Evolutionary conservation across 2,113 vertebrate genomes (phyloP).

Genomic region (Eclectus roratus): DNA sequence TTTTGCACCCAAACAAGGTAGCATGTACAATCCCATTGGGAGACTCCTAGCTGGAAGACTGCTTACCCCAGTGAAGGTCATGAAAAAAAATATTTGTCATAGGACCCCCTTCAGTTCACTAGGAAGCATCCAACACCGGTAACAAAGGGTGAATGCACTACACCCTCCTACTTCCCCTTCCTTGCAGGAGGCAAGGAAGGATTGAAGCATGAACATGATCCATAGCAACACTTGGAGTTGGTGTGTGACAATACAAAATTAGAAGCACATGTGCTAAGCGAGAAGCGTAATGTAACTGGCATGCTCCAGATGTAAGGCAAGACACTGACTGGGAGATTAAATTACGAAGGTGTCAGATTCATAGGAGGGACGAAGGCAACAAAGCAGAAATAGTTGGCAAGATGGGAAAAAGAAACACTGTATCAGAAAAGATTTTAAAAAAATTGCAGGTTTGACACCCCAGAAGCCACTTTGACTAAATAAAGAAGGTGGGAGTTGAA

Average conservation of each 20-base stretch:
- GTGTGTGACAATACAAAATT: background rate
- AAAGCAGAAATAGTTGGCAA: background rate
- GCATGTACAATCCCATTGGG: background rate
- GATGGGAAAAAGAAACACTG: background rate
- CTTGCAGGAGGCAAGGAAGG: background rate
- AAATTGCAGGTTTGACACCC: background rate
- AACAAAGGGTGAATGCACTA: background rate
- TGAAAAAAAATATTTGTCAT: background rate
- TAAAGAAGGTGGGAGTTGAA: background rate
- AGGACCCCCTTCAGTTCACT: rapidly evolving
- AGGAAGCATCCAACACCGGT: background rate
- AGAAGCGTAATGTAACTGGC: slow-evolving; percentile 13
- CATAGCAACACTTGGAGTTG: background rate
- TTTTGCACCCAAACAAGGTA: background rate
- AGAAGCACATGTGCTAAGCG: slow-evolving; percentile 31
- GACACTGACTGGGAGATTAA: slow-evolving; percentile 22
- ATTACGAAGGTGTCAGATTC: background rate
- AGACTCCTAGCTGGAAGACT: background rate
- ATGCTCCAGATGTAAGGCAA: background rate
- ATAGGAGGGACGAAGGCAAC: background rate
- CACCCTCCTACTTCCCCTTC: background rate
- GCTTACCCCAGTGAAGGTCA: background rate
- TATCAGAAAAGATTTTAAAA: background rate
- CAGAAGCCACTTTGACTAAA: background rate
- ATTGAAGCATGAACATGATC: background rate